Conservation (phyloP, 2,113 vertebrate species). For the Callipepla californica region DNA sequence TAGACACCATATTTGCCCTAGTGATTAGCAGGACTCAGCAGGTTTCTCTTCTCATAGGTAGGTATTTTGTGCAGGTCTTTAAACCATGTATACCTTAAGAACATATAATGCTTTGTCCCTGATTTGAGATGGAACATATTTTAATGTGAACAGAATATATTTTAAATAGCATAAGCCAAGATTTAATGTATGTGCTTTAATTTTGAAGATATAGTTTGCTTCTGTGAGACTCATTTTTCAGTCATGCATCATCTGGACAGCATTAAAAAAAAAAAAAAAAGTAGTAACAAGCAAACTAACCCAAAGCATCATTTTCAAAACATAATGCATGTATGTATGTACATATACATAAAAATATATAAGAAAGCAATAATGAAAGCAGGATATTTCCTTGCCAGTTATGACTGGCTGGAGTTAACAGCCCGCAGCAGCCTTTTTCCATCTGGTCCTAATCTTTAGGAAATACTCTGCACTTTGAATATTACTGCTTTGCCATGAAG, state of each 20-base stretch:
- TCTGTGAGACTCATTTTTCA: not conserved
- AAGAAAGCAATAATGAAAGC: not conserved
- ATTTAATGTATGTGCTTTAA: not conserved
- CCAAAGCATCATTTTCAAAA: not conserved
- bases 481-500: not conserved
- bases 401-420: not conserved
- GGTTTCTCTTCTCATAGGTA: not conserved
- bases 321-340: not conserved
- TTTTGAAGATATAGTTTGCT: not conserved
- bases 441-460: slow-evolving; percentile 19
- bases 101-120: not conserved
- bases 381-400: slow-evolving; percentile 8
- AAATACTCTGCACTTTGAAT: not conserved
- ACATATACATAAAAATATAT: not conserved
- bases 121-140: not conserved
- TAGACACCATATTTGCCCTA: not conserved
- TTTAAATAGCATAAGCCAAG: not conserved
- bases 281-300: not conserved
- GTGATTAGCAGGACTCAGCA: not conserved
- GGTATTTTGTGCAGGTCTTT: not conserved
- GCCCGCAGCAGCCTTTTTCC: not conserved
- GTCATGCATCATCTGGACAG: not conserved
- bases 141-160: not conserved
- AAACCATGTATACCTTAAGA: not conserved
- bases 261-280: not conserved